Percentiles rank a stretch among this genome's conserved stretches.
Evolutionary conservation across 2,113 vertebrate species (phyloP).

Genomic region (Brachyhypopomus occidentalis): DNA sequence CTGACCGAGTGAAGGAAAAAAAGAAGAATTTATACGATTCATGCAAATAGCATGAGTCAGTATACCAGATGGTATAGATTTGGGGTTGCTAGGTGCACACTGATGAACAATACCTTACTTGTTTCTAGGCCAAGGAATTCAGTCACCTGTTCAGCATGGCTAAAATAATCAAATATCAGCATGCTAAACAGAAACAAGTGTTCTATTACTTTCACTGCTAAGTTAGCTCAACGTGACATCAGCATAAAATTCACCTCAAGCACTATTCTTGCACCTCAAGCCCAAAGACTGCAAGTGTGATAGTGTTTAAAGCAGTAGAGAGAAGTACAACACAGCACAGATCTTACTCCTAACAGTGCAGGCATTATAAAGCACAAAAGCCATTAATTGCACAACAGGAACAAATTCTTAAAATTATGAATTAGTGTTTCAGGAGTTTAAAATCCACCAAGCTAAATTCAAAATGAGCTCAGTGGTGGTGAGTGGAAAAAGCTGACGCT

Average conservation of each 20-base stretch:
- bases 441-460: not conserved
- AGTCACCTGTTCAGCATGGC: not conserved
- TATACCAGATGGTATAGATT: slow-evolving; percentile 6
- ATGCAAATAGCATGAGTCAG: not conserved
- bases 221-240: no score
- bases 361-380: not conserved
- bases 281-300: not conserved
- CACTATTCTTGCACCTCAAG: not conserved
- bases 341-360: not conserved
- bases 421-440: slow-evolving; percentile 1
- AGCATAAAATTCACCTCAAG: no score
- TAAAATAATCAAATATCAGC: no score
- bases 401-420: not conserved
- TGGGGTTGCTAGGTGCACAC: not conserved
- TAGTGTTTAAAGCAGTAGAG: not conserved
- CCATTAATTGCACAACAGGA: slow-evolving; percentile 1
- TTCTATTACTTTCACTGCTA: no score
- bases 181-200: no score
- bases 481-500: slow-evolving; percentile 25
- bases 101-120: not conserved
- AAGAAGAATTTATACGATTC: not conserved
- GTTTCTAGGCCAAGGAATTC: not conserved
- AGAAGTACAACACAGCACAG: not conserved
- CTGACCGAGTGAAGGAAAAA: not conserved
- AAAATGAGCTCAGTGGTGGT: not conserved